Conservation (phyloP, 2,888 invertebrate species). For the Tortrix viridana region DNA sequence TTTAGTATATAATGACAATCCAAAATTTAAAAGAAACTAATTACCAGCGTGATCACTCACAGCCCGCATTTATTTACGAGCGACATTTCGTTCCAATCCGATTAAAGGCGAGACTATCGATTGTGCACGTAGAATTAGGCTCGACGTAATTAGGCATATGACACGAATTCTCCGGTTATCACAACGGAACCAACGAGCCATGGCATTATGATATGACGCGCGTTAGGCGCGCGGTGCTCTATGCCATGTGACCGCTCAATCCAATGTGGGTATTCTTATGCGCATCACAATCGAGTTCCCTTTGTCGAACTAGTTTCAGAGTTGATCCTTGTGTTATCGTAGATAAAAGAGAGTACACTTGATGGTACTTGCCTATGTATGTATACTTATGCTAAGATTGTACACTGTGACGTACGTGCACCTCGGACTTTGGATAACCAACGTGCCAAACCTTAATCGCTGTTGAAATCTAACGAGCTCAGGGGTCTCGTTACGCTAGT, state of each 20-base stretch:
- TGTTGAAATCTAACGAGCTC: too few species aligned
- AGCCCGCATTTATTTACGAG: constrained; percentile 7
- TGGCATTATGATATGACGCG: constrained; percentile 79
- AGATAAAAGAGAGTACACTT: too few species aligned
- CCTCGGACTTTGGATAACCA: too few species aligned
- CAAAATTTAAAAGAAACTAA: not conserved
- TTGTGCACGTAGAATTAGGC: constrained; percentile 70
- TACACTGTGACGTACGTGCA: too few species aligned
- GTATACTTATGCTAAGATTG: too few species aligned
- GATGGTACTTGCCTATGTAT: too few species aligned
- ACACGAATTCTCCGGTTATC: constrained; percentile 78
- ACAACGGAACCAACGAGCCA: constrained; percentile 79
- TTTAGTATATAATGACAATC: too few species aligned
- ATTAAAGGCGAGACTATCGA: constrained; percentile 65
- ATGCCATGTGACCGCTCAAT: constrained; percentile 77
- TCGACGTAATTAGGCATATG: constrained; percentile 80
- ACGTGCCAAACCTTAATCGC: too few species aligned
- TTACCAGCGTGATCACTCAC: constrained; percentile 3
- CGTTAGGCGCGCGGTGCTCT: constrained; percentile 68
- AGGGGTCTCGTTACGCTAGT: too few species aligned
- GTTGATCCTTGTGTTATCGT: too few species aligned
- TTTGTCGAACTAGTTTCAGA: too few species aligned
- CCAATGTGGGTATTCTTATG: constrained; percentile 46
- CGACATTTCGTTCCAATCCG: constrained; percentile 44
- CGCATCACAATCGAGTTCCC: too few species aligned